Base-by-base conservation (phyloP, 2,113 vertebrate genomes). In the Antechinus stuartii region DNA sequence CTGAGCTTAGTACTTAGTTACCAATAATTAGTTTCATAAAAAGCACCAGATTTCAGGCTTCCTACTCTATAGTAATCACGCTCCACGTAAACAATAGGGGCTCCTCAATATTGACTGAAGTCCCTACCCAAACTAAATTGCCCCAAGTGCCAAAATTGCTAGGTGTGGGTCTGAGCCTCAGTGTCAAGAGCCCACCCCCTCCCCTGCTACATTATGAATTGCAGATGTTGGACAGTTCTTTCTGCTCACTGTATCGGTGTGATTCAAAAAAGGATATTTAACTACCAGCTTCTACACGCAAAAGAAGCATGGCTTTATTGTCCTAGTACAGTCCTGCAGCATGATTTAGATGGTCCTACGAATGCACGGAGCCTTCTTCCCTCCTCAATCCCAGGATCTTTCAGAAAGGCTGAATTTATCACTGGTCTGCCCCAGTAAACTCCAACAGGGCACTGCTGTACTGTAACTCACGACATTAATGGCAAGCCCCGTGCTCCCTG, bases 401-500 rank as follows among this genome's bases (percentile, higher is more conserved):
- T 94, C 35, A 56, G 92, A 97, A 94, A 54, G n/a, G 42, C 22
- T 94, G 95, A 76, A 98, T 98, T 97, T 96, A 96, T 97, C 97
- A 94, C 97, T 95, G 93, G 89, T 50, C 94, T 97, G 97, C 54
- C 94, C 11, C 16, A 91, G 96, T 97, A 94, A 97, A 89, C 94
- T 95, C 57, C 95, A 95, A 93, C 96, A 94, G 95, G 90, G 95
- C 46, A 89, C 92, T 94, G 2, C 89, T 25, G 1, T 90, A 54
- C 92, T 47, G 92, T 96, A 97, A 97, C 95, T 98, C 95, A 55
- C 24, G 19, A 52, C 42, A 14, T 19, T 90, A 97, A 97, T 10
- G 52, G 97, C 96, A 98, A 95, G 91, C 91, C 46, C 96, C 7
- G 12, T 91, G 96, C 96, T 95, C 96, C 96, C 93, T 94, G 95